Evolutionary conservation across 2,888 invertebrate species (phyloP), one percentile per base, ranked within the genome.

Genomic region (Drosophila tanythrix): DNA sequence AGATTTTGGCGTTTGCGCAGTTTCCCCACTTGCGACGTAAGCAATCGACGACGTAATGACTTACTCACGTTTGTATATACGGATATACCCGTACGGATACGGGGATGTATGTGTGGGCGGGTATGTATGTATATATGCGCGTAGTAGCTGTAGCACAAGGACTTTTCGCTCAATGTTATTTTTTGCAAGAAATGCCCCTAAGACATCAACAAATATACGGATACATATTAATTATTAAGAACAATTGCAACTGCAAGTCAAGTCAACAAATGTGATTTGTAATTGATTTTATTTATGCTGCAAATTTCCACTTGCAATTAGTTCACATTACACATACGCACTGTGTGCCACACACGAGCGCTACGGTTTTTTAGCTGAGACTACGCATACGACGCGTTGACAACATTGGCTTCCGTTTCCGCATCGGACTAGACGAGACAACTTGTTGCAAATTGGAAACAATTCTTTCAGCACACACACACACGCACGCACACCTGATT

Each of bases 351-450:
- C 76, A 52, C 38, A 50, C 35, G 51, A 58, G 40, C 46, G 31
- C 40, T 52, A 63, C 59, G 31, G 11, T 70, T 27, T 64, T 58
- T 59, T 40, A 25, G 38, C 40, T 52, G 27, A 75, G 48, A 79
- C 79, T 75, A 83, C 89, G 78, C 89, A 90, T 88, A 89, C 91
- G 86, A 67, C 72, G 76, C 69, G 81, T 62, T 80, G 77, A 71
- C 79, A 71, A 80, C 74, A 81, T 77, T 76, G 83, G 83, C 75
- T 88, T 88, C 88, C 91, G 85, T 85, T 88, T 79, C 74, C 90
- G 87, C 87, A 74, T 88, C 68, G 70, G 77, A 74, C 62, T 62
- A 61, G 70, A 61, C 56, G 36, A 38, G 64, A 55, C 73, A 59
- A 61, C 90, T 90, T 88, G 90, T 88, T 88, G 90, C 84, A 82